Evolutionary conservation across 2,888 invertebrate species (phyloP).

Genomic region (Parnassius smintheus): DNA sequence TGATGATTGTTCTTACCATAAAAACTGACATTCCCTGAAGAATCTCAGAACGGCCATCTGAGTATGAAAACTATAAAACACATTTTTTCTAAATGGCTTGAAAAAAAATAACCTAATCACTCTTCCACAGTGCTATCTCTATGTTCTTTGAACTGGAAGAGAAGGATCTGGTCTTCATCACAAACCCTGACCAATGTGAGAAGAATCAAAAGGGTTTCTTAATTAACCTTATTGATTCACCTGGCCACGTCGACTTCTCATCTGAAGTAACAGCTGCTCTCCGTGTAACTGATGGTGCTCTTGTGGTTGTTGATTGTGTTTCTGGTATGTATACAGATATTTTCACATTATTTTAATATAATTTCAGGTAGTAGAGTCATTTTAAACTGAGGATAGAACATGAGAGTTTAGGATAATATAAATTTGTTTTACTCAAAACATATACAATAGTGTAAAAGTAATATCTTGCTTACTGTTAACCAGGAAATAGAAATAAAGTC

Average conservation of each 20-base stretch:
- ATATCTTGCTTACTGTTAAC: too few species aligned
- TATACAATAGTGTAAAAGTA: too few species aligned
- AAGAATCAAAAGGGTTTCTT: conserved; percentile 97
- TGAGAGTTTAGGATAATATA: too few species aligned
- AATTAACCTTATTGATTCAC: conserved; percentile 99
- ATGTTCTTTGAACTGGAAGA: conserved; percentile 99
- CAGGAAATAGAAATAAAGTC: too few species aligned
- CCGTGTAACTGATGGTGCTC: conserved; percentile 99
- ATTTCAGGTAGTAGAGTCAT: too few species aligned
- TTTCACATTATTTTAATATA: too few species aligned
- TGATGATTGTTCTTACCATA: conserved; percentile 82
- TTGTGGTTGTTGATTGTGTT: conserved; percentile 99
- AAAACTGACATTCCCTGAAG: conserved; percentile 66
- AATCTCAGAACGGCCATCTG: conserved; percentile 82
- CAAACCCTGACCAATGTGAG: conserved; percentile 93
- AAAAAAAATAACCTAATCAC: conserved; percentile 1
- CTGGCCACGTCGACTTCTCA: conserved; percentile 99
- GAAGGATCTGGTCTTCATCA: conserved; percentile 97
- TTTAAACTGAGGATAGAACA: too few species aligned
- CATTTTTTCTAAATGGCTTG: too few species aligned
- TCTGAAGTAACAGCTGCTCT: conserved; percentile 99
- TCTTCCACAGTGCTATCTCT: conserved; percentile 92
- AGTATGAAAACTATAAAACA: conserved; percentile 32
- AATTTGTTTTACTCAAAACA: too few species aligned
- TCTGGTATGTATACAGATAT: conserved; percentile 86